phyloP scores from a whole-genome alignment of 2,888 invertebrate species.

The Osmoderma eremita region DNA sequence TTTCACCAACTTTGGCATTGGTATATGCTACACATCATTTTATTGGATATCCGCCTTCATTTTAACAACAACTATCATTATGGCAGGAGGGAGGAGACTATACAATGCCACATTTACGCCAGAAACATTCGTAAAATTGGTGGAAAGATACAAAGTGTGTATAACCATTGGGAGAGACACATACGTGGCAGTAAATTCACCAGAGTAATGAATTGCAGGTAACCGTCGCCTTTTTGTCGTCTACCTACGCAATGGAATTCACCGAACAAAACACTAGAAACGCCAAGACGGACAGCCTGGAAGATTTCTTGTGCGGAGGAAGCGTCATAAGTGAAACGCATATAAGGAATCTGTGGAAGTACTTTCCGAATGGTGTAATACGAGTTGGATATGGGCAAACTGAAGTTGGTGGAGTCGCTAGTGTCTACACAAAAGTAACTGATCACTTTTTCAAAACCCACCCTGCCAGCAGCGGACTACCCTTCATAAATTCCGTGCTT shows the following conservation, averaged over 20 bases:
- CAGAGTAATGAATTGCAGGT: slow-evolving; percentile 47
- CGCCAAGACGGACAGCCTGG: slow-evolving; percentile 55
- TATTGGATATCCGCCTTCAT: slow-evolving; percentile 27
- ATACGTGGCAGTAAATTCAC: no score
- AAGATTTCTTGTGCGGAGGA: slow-evolving; percentile 53
- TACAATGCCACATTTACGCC: neutral
- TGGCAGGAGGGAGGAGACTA: neutral
- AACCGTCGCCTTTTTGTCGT: slow-evolving; percentile 50
- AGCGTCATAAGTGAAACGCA: slow-evolving; percentile 52
- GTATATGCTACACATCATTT: slow-evolving; percentile 17
- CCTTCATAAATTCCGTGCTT: neutral
- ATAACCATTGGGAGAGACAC: no score
- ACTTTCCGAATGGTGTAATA: slow-evolving; percentile 57
- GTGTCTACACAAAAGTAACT: neutral
- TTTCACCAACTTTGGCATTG: neutral
- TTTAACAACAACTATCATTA: neutral
- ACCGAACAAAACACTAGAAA: slow-evolving; percentile 53
- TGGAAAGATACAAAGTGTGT: slow-evolving; percentile 53
- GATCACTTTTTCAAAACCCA: neutral
- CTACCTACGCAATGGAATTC: slow-evolving; percentile 51
- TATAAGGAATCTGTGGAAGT: slow-evolving; percentile 52
- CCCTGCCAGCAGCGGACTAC: slow-evolving; percentile 40
- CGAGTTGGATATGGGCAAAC: slow-evolving; percentile 57
- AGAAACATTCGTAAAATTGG: slow-evolving; percentile 1
- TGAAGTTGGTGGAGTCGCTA: slow-evolving; percentile 55